These are phyloP conservation scores for Prosapia bicincta DNA, from an alignment of 2,888 invertebrate species.

Conservation along the genomic window DNA sequence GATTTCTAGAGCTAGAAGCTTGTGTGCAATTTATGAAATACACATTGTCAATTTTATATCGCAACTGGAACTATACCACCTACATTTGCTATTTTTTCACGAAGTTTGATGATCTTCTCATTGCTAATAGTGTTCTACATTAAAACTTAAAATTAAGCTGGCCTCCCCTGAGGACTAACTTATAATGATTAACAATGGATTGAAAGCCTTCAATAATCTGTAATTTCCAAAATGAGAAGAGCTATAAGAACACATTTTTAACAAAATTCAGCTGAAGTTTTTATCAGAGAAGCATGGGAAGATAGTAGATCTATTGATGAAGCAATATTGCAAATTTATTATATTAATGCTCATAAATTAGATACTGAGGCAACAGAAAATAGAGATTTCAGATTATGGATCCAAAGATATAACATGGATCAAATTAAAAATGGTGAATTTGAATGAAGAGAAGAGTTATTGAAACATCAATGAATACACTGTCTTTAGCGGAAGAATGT, in stretches of 20 bases:
- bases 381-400: not conserved
- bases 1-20: not conserved
- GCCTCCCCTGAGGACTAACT: not conserved
- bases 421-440: too few relatives aligned
- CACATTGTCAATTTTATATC: not conserved
- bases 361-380: not conserved
- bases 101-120: not conserved
- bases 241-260: not conserved
- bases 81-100: not conserved
- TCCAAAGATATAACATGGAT: too few relatives aligned
- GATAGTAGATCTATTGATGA: not conserved
- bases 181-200: not conserved
- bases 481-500: too few relatives aligned
- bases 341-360: not conserved
- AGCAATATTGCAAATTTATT: not conserved
- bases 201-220: not conserved
- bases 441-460: too few relatives aligned
- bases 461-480: too few relatives aligned
- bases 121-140: not conserved
- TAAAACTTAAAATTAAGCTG: not conserved
- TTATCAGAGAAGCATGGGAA: not conserved
- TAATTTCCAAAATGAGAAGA: not conserved
- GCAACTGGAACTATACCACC: not conserved
- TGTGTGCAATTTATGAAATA: not conserved
- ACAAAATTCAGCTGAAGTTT: not conserved